Conservation (phyloP, 2,113 vertebrate species). For the Rutilus rutilus region DNA sequence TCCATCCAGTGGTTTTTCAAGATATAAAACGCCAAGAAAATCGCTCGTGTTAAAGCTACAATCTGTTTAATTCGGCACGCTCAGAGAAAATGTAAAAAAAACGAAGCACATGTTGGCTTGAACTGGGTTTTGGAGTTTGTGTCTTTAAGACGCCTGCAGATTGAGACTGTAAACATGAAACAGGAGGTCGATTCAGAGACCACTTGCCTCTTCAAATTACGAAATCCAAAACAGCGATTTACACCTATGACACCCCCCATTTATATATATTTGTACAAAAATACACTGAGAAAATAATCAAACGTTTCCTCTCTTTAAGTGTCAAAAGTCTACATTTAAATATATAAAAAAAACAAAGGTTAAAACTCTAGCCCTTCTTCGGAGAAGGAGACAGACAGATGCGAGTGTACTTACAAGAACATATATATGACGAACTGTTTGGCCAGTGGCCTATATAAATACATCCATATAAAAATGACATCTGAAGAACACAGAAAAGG, state of each 20-base stretch:
- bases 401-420: slow-evolving; percentile 78
- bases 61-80: slow-evolving; percentile 86
- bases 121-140: slow-evolving; percentile 77
- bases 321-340: slow-evolving; percentile 99
- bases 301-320: slow-evolving; percentile 99
- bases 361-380: slow-evolving; percentile 99
- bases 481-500: slow-evolving; percentile 92
- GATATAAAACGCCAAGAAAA: slow-evolving; percentile 90
- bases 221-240: slow-evolving; percentile 86
- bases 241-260: slow-evolving; percentile 95
- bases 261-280: slow-evolving; percentile 99
- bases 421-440: slow-evolving; percentile 78
- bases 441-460: slow-evolving; percentile 96
- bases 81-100: slow-evolving; percentile 67
- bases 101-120: slow-evolving; percentile 65
- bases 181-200: slow-evolving; percentile 88
- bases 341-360: slow-evolving; percentile 93
- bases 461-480: slow-evolving; percentile 97
- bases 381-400: slow-evolving; percentile 91
- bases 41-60: slow-evolving; percentile 98
- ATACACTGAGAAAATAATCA: slow-evolving; percentile 99
- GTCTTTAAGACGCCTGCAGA: slow-evolving; percentile 98
- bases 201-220: slow-evolving; percentile 88
- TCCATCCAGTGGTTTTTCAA: slow-evolving; percentile 91
- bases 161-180: slow-evolving; percentile 95